A percentile compares a stretch with the other conserved stretches of the same genome.
phyloP scores from a whole-genome alignment of 2,113 vertebrate genomes.

The Todiramphus saurophagus region DNA sequence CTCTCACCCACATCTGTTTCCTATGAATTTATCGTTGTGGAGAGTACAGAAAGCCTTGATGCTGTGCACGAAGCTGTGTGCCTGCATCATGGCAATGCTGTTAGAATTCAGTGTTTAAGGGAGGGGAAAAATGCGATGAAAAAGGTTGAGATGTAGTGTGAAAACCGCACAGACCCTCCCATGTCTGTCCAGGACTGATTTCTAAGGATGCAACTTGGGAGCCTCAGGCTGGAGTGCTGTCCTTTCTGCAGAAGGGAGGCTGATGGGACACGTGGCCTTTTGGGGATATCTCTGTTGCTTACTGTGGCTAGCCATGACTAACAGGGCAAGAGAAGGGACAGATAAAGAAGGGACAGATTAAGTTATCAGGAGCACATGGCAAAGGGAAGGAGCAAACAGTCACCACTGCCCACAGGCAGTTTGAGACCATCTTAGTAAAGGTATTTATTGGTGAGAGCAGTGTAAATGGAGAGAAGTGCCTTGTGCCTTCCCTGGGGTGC shows the following conservation, averaged over 20 bases:
- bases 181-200: background rate
- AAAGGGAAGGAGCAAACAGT: background rate
- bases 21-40: constrained; percentile 20
- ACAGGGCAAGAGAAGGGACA: background rate
- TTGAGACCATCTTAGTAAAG: background rate
- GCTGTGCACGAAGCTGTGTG: background rate
- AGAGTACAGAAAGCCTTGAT: background rate
- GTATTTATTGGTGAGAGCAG: background rate
- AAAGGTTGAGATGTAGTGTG: background rate
- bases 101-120: background rate
- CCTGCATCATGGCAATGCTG: background rate
- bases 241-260: background rate
- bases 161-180: background rate
- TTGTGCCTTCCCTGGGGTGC: background rate
- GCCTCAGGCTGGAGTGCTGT: background rate
- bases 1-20: constrained; percentile 67
- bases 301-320: background rate
- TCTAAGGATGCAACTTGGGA: background rate
- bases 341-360: background rate
- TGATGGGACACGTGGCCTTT: background rate
- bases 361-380: background rate
- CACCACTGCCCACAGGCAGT: rapidly evolving
- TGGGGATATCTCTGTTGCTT: background rate
- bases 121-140: background rate
- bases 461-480: background rate